Percentiles rank a stretch among this genome's conserved stretches.
phyloP scores from a whole-genome alignment of 2,888 invertebrate genomes.

The Lordiphosa andalusiaca region DNA sequence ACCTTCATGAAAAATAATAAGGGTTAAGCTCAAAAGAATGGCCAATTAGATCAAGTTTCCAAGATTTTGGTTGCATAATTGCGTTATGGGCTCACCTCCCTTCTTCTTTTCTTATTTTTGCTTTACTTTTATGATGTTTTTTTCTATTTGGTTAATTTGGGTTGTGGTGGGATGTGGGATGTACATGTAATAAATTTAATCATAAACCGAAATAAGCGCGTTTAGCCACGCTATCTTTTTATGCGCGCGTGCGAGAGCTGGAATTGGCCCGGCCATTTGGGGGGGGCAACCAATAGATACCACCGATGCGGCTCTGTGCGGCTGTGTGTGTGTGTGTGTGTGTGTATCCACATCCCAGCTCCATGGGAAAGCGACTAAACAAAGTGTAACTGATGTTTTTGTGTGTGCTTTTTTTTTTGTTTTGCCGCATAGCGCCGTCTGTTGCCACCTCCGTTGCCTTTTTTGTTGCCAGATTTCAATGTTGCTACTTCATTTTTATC shows the following conservation, averaged over 20 bases:
- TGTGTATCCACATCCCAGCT: constrained; percentile 8
- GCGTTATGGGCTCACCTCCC: constrained; percentile 43
- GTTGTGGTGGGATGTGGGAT: constrained; percentile 64
- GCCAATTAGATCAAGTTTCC: constrained; percentile 66
- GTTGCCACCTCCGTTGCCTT: constrained; percentile 29
- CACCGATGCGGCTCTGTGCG: constrained; percentile 34
- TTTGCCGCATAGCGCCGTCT: constrained; percentile 45
- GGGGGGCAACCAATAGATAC: constrained; percentile 43
- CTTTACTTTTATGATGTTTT: constrained; percentile 20
- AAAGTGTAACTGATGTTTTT: constrained; percentile 73
- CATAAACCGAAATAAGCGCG: constrained; percentile 74
- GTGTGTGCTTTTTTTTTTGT: too few relatives aligned
- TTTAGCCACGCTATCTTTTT: constrained; percentile 73
- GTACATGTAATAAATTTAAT: constrained; percentile 73
- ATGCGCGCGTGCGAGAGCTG: constrained; percentile 33
- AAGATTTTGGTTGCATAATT: constrained; percentile 32
- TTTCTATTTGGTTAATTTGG: constrained; percentile 18
- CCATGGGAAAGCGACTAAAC: constrained; percentile 54
- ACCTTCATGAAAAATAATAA: constrained; percentile 58
- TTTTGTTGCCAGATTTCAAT: constrained; percentile 61
- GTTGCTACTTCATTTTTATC: constrained; percentile 74
- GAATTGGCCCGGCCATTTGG: background rate
- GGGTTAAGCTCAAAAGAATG: constrained; percentile 65
- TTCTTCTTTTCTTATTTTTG: too few relatives aligned
- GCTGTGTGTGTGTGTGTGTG: too few relatives aligned